phyloP scores from a whole-genome alignment of 2,797 vertebrate genomes.

The Synaphobranchus kaupii region DNA sequence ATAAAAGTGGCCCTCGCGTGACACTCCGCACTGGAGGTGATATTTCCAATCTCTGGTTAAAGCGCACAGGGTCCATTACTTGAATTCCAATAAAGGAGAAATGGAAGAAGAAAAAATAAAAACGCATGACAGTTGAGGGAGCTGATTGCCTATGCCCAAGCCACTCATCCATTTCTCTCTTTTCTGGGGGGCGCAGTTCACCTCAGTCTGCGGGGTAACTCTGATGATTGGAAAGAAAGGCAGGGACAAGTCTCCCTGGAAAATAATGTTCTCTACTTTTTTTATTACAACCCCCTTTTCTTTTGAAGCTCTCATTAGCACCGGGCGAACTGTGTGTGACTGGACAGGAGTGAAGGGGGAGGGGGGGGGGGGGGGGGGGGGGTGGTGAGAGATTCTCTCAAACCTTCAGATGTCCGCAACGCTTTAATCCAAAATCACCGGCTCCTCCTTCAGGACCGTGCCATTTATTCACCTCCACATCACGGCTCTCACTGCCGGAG shows the following conservation, averaged over 20 bases:
- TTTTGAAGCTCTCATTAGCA: conserved; percentile 54
- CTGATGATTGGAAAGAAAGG: neutral
- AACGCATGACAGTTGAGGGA: neutral
- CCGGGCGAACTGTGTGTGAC: conserved; percentile 42
- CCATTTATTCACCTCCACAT: conserved; percentile 33
- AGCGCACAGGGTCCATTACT: neutral
- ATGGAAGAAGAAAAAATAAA: neutral
- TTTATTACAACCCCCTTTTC: conserved; percentile 38
- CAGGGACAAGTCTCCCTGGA: conserved; percentile 42
- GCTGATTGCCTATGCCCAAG: neutral
- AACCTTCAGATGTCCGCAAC: neutral
- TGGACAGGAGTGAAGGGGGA: conserved; percentile 27
- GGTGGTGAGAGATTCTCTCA: conserved; percentile 19
- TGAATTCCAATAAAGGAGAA: neutral
- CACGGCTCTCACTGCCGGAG: conserved; percentile 29
- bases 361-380: too few species aligned
- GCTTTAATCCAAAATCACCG: neutral
- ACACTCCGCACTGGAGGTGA: neutral
- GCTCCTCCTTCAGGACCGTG: conserved; percentile 23
- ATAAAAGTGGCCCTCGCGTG: neutral
- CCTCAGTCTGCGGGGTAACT: neutral
- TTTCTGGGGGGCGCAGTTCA: neutral
- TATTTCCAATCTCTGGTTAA: conserved; percentile 1
- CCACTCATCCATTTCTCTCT: conserved; percentile 3
- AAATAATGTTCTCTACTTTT: conserved; percentile 42